Evolutionary conservation across 2,113 vertebrate species (phyloP).

Genomic region (Lipotes vexillifer): DNA sequence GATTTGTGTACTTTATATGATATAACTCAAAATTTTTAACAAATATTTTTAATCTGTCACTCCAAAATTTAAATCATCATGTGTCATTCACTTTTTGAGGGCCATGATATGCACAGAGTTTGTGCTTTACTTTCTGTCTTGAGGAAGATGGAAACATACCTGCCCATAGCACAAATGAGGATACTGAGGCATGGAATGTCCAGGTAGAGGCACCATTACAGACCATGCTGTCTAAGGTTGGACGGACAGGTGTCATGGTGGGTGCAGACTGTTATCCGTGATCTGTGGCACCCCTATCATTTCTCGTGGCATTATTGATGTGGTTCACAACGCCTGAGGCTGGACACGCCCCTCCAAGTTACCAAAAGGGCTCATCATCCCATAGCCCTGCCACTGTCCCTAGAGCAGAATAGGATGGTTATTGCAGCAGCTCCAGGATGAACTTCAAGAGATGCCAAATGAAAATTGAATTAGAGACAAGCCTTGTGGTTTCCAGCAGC

Average conservation of each 20-base stretch:
- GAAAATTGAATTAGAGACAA: background rate
- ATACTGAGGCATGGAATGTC: background rate
- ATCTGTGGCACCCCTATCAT: background rate
- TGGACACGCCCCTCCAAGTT: background rate
- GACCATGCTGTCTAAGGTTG: background rate
- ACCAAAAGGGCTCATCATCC: background rate
- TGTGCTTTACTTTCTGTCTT: background rate
- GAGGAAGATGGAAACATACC: background rate
- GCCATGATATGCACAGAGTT: background rate
- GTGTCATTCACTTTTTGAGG: background rate
- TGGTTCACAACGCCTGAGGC: background rate
- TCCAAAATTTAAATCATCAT: background rate
- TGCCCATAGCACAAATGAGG: background rate
- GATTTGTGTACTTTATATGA: background rate
- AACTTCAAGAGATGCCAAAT: background rate
- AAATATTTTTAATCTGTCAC: background rate
- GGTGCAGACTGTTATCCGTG: background rate
- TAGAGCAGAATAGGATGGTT: background rate
- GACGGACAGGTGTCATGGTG: background rate
- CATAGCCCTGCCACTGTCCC: background rate
- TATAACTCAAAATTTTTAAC: background rate
- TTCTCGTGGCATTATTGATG: background rate
- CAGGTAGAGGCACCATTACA: background rate
- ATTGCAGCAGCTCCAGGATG: background rate
- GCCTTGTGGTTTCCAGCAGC: background rate